Conservation (phyloP, 2,797 vertebrate genomes). For the Avahi laniger region DNA sequence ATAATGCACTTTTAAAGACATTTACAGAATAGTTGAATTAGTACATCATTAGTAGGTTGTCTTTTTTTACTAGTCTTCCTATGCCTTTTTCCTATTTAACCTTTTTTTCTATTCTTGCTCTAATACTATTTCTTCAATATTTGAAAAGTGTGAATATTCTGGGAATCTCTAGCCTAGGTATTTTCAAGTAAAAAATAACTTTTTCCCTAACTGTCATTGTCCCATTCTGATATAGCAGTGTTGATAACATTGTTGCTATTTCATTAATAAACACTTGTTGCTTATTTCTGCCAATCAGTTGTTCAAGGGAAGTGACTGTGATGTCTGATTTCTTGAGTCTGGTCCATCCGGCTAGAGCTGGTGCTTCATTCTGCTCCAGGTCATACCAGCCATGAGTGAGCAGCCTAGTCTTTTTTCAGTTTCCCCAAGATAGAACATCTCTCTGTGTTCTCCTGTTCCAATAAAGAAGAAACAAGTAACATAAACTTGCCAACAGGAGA, state of each 20-base stretch:
- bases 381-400: neutral
- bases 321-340: neutral
- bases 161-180: neutral
- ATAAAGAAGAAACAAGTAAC: neutral
- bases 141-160: constrained; percentile 14
- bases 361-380: neutral
- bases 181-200: neutral
- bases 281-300: neutral
- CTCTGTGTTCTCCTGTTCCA: neutral
- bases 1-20: neutral
- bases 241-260: neutral
- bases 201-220: neutral
- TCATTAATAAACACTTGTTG: neutral
- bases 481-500: neutral
- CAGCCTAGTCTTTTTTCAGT: neutral
- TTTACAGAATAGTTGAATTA: neutral
- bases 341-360: neutral
- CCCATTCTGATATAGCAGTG: neutral
- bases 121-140: neutral
- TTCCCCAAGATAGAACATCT: neutral
- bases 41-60: neutral
- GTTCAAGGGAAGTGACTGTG: neutral
- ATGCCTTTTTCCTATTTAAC: neutral
- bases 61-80: neutral
- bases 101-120: neutral